Evolutionary conservation across 2,888 invertebrate species (phyloP), one percentile per base, ranked within the genome.

Genomic region (Anagyrus pseudococci): DNA sequence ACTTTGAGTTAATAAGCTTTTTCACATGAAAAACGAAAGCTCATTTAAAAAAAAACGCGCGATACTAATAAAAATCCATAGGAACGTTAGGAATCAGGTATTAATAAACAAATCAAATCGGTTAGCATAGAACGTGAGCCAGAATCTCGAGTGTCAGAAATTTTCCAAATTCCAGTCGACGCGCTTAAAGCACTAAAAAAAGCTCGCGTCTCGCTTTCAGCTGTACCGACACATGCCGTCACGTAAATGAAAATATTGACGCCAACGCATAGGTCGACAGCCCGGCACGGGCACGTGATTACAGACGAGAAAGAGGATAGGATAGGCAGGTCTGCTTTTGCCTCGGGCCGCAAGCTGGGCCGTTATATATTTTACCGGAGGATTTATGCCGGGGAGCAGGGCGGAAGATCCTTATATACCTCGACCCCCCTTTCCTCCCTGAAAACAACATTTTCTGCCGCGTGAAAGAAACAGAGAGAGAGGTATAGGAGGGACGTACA

Each of bases 171-270:
- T 53, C 40, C 40, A 20, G 2, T 20, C 3, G 44, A 3, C 19
- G 22, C 4, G 8, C 17, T 29, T 3, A 8, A 19, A 29, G n/a
- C 17, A 19, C 17, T 8, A 29, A 29, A 17, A 19, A 7, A 26
- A 17, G 20, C 37, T n/a, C 22, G 1, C 17, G 40, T 15, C 37
- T 47, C 20, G 44, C 37, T n/a, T 4, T 15, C 43, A 13, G 26
- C 13, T n/a, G n/a, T n/a, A 8, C 10, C 33, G 22, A 8, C 20
- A 33, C 61, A 49, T 64, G 33, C 40, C 49, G 22, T 59, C 62
- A 58, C 60, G 60, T 60, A 58, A 59, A 61, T 59, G 57, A 64
- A 67, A 66, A 66, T 62, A 66, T 66, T 47, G 62, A 62, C 59
- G 64, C 60, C 61, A 20, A 61, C 33, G 58, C 13, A 29, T 17